These are phyloP conservation scores for Palythoa caribaeorum DNA, from an alignment of 92 coral and sea anemone genomes.

Conservation along the genomic window DNA sequence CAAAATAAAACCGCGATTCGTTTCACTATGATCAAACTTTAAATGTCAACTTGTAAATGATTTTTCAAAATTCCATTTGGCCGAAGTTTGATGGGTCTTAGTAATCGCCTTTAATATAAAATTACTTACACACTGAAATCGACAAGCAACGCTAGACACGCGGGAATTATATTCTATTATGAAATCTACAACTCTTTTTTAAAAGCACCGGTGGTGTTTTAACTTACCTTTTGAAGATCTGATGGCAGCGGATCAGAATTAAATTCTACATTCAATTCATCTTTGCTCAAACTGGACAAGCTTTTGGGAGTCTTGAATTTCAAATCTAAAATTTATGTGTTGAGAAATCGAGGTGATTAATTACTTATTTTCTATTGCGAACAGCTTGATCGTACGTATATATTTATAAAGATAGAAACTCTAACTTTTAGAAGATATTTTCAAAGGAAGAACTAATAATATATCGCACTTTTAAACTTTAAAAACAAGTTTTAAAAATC, in stretches of 20 bases:
- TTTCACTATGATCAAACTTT: no score
- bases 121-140: background rate
- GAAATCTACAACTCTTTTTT: background rate
- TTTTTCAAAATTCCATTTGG: no score
- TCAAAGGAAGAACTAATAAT: background rate
- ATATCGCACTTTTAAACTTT: background rate
- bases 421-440: background rate
- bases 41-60: no score
- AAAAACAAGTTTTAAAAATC: background rate
- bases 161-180: background rate
- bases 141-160: background rate
- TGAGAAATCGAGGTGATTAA: background rate
- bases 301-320: conserved; percentile 36
- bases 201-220: background rate
- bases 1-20: no score
- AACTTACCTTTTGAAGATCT: conserved; percentile 25
- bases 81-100: no score
- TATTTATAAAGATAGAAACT: background rate
- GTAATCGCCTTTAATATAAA: no score
- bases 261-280: background rate
- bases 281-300: conserved; percentile 2
- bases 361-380: background rate
- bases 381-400: background rate
- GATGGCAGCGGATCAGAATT: background rate
- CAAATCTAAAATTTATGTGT: background rate